phyloP scores from a whole-genome alignment of 2,888 invertebrate species.

The Invenusta paracnida region DNA sequence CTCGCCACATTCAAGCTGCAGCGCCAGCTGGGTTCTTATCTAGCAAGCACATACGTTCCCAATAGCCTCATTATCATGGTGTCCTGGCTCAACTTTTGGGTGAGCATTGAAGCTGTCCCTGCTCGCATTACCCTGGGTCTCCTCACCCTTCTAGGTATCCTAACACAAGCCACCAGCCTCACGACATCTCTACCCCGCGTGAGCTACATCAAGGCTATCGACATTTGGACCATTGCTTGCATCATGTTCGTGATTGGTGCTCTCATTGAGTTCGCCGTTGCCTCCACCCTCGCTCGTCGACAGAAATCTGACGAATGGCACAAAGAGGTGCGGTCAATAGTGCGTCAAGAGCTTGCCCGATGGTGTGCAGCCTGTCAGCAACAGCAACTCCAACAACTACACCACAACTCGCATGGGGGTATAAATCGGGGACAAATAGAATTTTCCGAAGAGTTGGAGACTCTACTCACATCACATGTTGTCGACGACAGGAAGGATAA shows the following conservation, averaged over 20 bases:
- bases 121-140: slow-evolving; percentile 42
- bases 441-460: slow-evolving; percentile 12
- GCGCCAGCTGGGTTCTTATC: slow-evolving; percentile 42
- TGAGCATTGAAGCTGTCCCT: slow-evolving; percentile 45
- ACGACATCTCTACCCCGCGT: slow-evolving; percentile 41
- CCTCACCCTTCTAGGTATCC: slow-evolving; percentile 42
- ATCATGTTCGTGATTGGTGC: slow-evolving; percentile 45
- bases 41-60: slow-evolving; percentile 43
- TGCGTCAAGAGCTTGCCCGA: slow-evolving; percentile 42
- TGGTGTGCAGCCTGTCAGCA: slow-evolving; percentile 43
- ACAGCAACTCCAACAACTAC: slow-evolving; percentile 34
- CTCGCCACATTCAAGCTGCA: slow-evolving; percentile 43
- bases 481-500: slow-evolving; percentile 22
- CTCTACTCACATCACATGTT: not conserved
- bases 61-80: slow-evolving; percentile 43
- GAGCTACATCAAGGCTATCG: slow-evolving; percentile 45
- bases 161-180: slow-evolving; percentile 41
- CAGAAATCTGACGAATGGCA: slow-evolving; percentile 38
- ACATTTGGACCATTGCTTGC: slow-evolving; percentile 45
- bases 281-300: slow-evolving; percentile 35
- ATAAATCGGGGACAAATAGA: not conserved
- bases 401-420: not conserved
- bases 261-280: slow-evolving; percentile 45
- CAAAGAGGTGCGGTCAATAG: slow-evolving; percentile 41
- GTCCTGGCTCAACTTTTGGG: slow-evolving; percentile 45